These are phyloP conservation scores for Solenopsis fugax DNA, from an alignment of 1,140 invertebrate species.

Conservation along the genomic window DNA sequence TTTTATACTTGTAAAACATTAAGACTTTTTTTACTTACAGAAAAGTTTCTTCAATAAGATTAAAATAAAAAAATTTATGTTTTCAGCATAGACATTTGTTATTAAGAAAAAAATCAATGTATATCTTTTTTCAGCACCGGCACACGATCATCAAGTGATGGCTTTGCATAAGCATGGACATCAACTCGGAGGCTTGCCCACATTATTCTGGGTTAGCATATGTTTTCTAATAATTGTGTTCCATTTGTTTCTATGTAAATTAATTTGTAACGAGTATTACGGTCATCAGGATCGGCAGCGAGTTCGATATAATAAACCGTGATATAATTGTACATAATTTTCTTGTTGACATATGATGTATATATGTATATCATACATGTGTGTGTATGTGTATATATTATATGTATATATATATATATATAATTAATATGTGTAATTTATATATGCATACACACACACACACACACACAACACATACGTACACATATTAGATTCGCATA, in stretches of 20 bases:
- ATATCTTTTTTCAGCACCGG: slow-evolving; percentile 90
- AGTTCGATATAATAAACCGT: slow-evolving; percentile 89
- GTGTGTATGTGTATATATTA: neutral
- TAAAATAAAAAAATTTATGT: neutral
- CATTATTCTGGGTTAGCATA: slow-evolving; percentile 97
- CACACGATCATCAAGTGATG: slow-evolving; percentile 97
- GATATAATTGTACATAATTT: slow-evolving; percentile 78
- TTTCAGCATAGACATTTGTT: neutral
- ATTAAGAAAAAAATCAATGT: neutral
- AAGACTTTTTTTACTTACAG: neutral
- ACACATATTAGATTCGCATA: slow-evolving; percentile 38
- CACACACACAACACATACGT: slow-evolving; percentile 56
- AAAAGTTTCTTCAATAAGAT: neutral
- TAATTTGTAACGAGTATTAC: slow-evolving; percentile 97
- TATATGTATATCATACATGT: slow-evolving; percentile 74
- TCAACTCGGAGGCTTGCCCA: slow-evolving; percentile 95
- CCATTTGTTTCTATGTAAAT: slow-evolving; percentile 97
- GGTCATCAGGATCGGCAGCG: slow-evolving; percentile 89
- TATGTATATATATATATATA: too few species aligned
- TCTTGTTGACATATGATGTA: slow-evolving; percentile 70
- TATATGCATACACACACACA: neutral
- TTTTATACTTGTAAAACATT: neutral
- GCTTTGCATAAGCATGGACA: slow-evolving; percentile 97
- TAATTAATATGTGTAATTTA: too few species aligned
- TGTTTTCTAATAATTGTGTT: slow-evolving; percentile 96